phyloP scores from a whole-genome alignment of 2,113 vertebrate genomes.

The Platycercus adscitus region DNA sequence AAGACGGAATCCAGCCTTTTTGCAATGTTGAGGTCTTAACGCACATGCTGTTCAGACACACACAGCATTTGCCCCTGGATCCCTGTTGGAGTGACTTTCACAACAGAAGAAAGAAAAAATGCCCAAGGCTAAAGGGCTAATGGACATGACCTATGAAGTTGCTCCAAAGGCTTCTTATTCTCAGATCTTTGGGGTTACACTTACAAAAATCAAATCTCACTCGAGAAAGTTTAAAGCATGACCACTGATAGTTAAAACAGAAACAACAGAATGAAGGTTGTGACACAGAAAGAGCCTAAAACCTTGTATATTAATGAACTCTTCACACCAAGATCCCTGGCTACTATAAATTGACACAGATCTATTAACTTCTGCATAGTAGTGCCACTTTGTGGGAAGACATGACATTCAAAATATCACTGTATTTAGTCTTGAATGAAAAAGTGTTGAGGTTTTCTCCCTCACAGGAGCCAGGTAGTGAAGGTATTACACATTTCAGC shows the following conservation, averaged over 20 bases:
- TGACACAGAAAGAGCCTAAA: background rate
- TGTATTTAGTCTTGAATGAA: background rate
- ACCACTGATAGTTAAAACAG: background rate
- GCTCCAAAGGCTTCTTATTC: background rate
- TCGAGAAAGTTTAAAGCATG: background rate
- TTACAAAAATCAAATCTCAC: background rate
- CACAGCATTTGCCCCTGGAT: background rate
- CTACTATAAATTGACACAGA: background rate
- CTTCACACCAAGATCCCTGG: background rate
- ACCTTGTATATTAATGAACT: background rate
- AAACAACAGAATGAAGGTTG: background rate
- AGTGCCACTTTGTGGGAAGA: background rate
- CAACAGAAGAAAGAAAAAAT: background rate
- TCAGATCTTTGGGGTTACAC: background rate
- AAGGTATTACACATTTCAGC: background rate
- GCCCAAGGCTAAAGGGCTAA: background rate
- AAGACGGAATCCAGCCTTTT: background rate
- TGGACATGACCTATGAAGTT: background rate
- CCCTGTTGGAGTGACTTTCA: background rate
- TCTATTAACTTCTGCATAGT: background rate
- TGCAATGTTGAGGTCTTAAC: background rate
- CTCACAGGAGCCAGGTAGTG: background rate
- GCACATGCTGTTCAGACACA: background rate
- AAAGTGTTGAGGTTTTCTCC: background rate
- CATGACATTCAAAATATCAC: background rate